Conservation (phyloP, 1,140 invertebrate species). For the Portunus trituberculatus region DNA sequence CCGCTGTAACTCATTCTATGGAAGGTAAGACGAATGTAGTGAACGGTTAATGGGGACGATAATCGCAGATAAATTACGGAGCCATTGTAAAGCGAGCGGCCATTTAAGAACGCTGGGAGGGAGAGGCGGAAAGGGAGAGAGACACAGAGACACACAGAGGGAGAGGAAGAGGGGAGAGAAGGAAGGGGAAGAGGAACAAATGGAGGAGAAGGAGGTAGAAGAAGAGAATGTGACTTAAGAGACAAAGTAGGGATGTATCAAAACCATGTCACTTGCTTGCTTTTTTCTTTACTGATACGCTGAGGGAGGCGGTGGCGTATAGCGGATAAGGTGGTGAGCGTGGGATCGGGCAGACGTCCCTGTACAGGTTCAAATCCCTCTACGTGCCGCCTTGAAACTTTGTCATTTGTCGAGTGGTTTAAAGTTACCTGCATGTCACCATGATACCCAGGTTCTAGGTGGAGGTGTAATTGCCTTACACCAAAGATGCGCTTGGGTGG, state of each 20-base stretch:
- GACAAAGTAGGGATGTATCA: background rate
- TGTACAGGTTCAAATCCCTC: no score
- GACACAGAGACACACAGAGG: background rate
- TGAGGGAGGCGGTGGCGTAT: no score
- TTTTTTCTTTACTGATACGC: no score
- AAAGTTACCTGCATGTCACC: no score
- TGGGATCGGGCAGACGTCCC: no score
- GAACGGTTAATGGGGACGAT: slow-evolving; percentile 20
- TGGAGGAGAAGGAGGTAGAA: background rate
- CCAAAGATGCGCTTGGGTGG: no score
- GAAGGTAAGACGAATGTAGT: slow-evolving; percentile 2
- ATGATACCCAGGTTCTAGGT: no score
- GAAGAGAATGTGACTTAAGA: background rate
- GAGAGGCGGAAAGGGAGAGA: background rate
- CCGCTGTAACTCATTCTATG: background rate
- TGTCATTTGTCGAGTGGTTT: no score
- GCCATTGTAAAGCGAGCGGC: slow-evolving; percentile 5
- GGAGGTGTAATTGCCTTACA: no score
- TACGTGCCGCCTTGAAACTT: no score
- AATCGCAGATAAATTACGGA: slow-evolving; percentile 8
- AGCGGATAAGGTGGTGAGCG: no score
- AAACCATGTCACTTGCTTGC: background rate
- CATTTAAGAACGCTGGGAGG: slow-evolving; percentile 6
- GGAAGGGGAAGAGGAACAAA: background rate
- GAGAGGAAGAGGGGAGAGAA: background rate